A percentile compares a stretch with the other conserved stretches of the same genome.
phyloP scores from a whole-genome alignment of 1,140 invertebrate genomes.

The Drosophila albomicans region DNA sequence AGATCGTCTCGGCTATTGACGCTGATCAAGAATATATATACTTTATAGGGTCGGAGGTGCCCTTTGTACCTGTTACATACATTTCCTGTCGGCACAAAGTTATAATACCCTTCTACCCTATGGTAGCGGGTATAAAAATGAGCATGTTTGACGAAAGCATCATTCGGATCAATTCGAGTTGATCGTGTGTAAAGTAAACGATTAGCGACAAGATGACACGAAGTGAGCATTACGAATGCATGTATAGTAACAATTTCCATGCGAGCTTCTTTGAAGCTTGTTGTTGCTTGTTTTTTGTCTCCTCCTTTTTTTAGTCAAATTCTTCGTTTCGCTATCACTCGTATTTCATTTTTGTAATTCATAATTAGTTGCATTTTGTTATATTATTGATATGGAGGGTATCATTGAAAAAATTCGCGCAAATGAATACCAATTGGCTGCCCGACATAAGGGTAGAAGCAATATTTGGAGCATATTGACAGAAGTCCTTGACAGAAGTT shows the following conservation, averaged over 20 bases:
- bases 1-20: too few species aligned
- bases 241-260: constrained; percentile 1
- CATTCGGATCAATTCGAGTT: background rate
- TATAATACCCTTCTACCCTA: too few species aligned
- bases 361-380: background rate
- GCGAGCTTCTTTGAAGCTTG: constrained; percentile 2
- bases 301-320: background rate
- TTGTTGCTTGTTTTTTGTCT: constrained; percentile 1
- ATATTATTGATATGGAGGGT: background rate
- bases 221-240: constrained; percentile 1
- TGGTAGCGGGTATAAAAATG: too few species aligned
- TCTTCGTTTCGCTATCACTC: background rate
- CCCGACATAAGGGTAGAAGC: background rate
- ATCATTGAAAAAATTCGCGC: constrained; percentile 5
- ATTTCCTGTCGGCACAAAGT: too few species aligned
- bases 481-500: background rate
- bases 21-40: too few species aligned
- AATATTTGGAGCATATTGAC: background rate
- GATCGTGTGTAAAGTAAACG: background rate
- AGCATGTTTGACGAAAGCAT: background rate
- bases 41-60: too few species aligned
- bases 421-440: background rate
- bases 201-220: background rate
- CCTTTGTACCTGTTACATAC: too few species aligned
- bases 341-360: background rate